These are phyloP conservation scores for Monopterus albus DNA, from an alignment of 2,113 vertebrate genomes.

Conservation along the genomic window DNA sequence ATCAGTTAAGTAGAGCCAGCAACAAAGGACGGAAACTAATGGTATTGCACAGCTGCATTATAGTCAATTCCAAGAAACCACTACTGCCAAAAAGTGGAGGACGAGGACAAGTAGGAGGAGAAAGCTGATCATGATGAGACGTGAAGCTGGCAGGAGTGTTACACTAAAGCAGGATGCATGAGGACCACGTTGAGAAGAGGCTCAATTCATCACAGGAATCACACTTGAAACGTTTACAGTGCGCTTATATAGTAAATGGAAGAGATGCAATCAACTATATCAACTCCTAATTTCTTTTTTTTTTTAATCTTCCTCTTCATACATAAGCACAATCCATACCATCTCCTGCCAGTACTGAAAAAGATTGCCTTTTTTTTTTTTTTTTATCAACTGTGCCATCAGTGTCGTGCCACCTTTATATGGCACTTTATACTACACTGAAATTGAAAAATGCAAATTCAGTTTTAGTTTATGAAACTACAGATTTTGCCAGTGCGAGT, in stretches of 20 bases:
- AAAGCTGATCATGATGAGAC: slow-evolving; percentile 26
- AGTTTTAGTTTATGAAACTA: slow-evolving; percentile 61
- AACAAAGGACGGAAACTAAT: slow-evolving; percentile 66
- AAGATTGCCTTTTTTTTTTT: slow-evolving; percentile 86
- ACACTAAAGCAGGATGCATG: slow-evolving; percentile 71
- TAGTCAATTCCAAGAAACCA: slow-evolving; percentile 87
- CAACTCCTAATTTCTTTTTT: slow-evolving; percentile 61
- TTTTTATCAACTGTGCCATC: slow-evolving; percentile 79
- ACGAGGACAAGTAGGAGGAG: background rate
- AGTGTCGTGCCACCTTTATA: slow-evolving; percentile 79
- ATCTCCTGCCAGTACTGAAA: slow-evolving; percentile 81
- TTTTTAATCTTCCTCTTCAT: slow-evolving; percentile 60
- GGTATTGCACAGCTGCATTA: slow-evolving; percentile 82
- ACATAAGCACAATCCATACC: slow-evolving; percentile 78
- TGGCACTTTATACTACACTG: slow-evolving; percentile 77
- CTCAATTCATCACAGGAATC: slow-evolving; percentile 77
- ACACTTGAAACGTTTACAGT: slow-evolving; percentile 84
- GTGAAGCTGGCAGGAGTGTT: slow-evolving; percentile 61
- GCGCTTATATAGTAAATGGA: slow-evolving; percentile 72
- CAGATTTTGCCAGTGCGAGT: slow-evolving; percentile 33
- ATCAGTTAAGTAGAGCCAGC: slow-evolving; percentile 89
- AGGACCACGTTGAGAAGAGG: slow-evolving; percentile 64
- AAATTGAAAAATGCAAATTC: slow-evolving; percentile 63
- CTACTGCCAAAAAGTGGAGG: slow-evolving; percentile 92
- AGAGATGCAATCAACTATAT: slow-evolving; percentile 73